Conservation (phyloP, 2,113 vertebrate genomes). For the Sphyrna mokarran region DNA sequence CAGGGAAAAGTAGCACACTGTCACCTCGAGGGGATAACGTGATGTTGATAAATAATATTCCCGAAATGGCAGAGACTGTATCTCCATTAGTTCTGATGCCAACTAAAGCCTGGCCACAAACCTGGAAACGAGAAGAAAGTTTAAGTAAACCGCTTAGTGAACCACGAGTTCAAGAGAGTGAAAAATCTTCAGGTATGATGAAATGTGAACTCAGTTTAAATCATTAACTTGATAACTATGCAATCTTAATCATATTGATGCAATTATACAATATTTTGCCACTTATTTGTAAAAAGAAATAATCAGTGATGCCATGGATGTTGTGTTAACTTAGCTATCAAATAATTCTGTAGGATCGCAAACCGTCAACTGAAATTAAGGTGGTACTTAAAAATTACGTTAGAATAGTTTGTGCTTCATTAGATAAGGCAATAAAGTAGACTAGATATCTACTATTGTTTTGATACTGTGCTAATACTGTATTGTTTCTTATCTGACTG, state of each 20-base stretch:
- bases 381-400: not conserved
- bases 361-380: not conserved
- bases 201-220: not conserved
- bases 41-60: not conserved
- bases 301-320: not conserved
- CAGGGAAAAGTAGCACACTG: not conserved
- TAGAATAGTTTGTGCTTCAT: not conserved
- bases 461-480: too few relatives aligned
- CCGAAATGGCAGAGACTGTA: not conserved
- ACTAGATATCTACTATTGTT: not conserved
- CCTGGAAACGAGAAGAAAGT: not conserved
- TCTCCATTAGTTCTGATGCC: not conserved
- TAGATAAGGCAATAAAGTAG: not conserved
- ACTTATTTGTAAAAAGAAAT: not conserved
- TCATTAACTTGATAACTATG: not conserved
- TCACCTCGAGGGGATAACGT: not conserved
- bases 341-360: not conserved
- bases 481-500: not conserved
- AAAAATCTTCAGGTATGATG: conserved; percentile 16
- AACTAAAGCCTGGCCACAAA: not conserved
- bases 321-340: not conserved
- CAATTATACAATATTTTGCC: not conserved
- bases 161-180: not conserved
- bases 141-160: not conserved
- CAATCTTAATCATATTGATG: not conserved